Percentiles rank a stretch among this genome's conserved stretches.
phyloP scores from a whole-genome alignment of 2,113 vertebrate genomes.

The Paracyprichromis sp. region DNA sequence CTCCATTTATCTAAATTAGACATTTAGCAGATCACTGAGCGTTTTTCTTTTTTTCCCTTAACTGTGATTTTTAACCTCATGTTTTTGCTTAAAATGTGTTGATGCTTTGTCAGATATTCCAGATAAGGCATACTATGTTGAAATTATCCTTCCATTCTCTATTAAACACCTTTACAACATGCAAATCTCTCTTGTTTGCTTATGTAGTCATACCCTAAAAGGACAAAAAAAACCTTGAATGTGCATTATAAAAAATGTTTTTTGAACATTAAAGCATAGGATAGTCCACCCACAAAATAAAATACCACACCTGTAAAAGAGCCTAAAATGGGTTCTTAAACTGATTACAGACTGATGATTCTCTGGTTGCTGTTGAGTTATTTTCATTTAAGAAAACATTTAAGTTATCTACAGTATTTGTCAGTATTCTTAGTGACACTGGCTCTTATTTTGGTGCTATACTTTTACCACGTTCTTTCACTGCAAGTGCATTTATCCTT shows the following conservation, averaged over 20 bases:
- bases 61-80: background rate
- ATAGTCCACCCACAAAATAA: background rate
- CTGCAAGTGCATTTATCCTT: background rate
- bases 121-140: background rate
- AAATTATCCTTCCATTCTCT: background rate
- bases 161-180: background rate
- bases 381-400: background rate
- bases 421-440: background rate
- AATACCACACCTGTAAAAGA: background rate
- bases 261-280: background rate
- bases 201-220: background rate
- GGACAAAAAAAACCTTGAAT: fast-evolving
- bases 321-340: background rate
- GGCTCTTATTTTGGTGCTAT: background rate
- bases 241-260: background rate
- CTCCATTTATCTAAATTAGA: background rate
- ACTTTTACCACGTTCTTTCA: background rate
- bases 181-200: background rate
- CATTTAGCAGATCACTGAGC: background rate
- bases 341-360: background rate
- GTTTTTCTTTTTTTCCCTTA: fast-evolving
- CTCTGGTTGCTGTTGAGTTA: background rate
- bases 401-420: background rate
- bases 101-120: background rate
- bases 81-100: background rate